A percentile compares a stretch with the other conserved stretches of the same genome.
These are phyloP conservation scores for Barbus barbus DNA, from an alignment of 2,113 vertebrate genomes.

Conservation along the genomic window DNA sequence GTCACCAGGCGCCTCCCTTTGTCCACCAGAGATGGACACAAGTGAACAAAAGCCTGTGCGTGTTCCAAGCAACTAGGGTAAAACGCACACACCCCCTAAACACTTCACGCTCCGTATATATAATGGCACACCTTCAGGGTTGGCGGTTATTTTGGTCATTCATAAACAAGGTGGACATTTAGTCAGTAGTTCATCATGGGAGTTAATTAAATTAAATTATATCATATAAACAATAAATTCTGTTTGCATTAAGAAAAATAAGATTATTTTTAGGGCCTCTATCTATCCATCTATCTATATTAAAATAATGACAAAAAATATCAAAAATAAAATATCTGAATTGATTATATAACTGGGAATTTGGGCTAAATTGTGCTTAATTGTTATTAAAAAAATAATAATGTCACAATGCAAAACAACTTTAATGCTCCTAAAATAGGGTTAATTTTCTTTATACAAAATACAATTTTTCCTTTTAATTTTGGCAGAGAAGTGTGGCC, in stretches of 20 bases:
- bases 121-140: not conserved
- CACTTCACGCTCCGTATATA: not conserved
- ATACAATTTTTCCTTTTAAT: too few relatives aligned
- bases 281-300: too few relatives aligned
- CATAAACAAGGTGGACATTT: not conserved
- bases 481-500: not conserved
- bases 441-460: not conserved
- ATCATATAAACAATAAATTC: too few relatives aligned
- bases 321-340: too few relatives aligned
- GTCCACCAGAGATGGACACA: constrained; percentile 53
- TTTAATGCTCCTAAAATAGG: not conserved
- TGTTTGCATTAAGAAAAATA: too few relatives aligned
- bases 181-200: too few relatives aligned
- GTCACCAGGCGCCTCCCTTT: constrained; percentile 41
- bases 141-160: not conserved
- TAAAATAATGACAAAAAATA: too few relatives aligned
- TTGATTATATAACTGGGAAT: too few relatives aligned
- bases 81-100: not conserved
- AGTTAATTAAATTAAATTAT: too few relatives aligned
- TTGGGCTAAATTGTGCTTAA: too few relatives aligned
- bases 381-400: not conserved
- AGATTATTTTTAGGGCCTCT: too few relatives aligned
- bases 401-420: not conserved
- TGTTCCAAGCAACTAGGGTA: not conserved
- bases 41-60: constrained; percentile 45